Percentiles rank a stretch among this genome's conserved stretches.
These are phyloP conservation scores for Urocyon cinereoargenteus DNA, from an alignment of 2,797 vertebrate species.

Conservation along the genomic window DNA sequence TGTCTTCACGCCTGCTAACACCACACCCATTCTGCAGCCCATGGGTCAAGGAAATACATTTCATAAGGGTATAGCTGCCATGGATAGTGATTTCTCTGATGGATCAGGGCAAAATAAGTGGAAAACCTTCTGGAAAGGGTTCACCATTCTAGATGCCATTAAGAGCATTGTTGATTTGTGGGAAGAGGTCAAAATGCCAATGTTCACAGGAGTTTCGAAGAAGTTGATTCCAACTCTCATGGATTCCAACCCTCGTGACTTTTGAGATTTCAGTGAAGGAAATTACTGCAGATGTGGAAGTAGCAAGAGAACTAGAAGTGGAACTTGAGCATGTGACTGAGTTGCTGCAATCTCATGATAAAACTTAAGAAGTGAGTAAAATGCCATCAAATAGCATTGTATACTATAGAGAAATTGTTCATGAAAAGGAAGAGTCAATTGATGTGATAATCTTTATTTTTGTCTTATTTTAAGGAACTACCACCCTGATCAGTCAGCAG, in stretches of 20 bases:
- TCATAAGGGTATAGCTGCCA: not conserved
- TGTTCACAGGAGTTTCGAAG: not conserved
- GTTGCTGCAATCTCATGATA: not conserved
- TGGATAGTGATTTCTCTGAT: not conserved
- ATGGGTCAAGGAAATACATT: not conserved
- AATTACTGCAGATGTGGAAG: not conserved
- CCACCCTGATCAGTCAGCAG: not conserved
- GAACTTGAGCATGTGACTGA: not conserved
- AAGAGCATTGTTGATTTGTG: not conserved
- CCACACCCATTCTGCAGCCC: not conserved
- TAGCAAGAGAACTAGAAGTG: not conserved
- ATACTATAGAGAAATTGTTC: not conserved
- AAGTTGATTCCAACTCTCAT: not conserved
- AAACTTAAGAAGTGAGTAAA: not conserved
- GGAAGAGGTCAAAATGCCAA: not conserved
- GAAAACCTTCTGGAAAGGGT: not conserved
- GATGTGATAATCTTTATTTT: not conserved
- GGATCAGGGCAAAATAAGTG: not conserved
- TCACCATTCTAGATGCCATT: not conserved
- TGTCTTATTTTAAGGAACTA: not conserved
- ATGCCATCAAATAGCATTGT: not conserved
- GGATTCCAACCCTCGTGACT: not conserved
- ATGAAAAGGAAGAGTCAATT: not conserved
- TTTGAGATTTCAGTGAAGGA: not conserved
- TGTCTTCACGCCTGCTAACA: not conserved